Evolutionary conservation across 1,140 invertebrate genomes (phyloP), one percentile per base, ranked within the genome.

Genomic region (Papilio polytes): DNA sequence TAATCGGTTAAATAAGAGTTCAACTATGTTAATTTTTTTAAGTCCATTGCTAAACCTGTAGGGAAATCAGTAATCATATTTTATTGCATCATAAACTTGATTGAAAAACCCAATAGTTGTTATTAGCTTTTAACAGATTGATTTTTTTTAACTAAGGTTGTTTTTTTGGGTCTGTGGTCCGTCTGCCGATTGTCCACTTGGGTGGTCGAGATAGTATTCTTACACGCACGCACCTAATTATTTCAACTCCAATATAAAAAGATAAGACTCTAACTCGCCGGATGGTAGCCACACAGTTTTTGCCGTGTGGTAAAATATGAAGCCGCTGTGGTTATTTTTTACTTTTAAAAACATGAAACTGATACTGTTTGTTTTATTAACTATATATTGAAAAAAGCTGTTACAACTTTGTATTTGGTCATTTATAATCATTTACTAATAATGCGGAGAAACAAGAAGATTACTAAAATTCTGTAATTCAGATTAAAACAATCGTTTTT

Each of bases 151-250:
- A 63, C 9, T 63, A 63, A 26, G 22, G 59, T 63, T 63, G 59
- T 63, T 63, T 63, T 63, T 53, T 53, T 56, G 48, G n/a, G 46
- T 78, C 76, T 78, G 76, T 36, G 56, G 53, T 78, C 10, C 66
- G 85, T 85, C 84, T 76, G 74, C 81, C 76, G 82, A 78, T 81
- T 85, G 82, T 78, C 81, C 73, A 79, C 85, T 82, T 86, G 89
- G 89, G 89, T 91, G 89, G 89, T 84, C 87, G 78, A 81, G 77
- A 81, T 83, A 85, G 82, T 83, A 87, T 83, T 82, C 85, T 82
- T 86, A 87, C 87, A 87, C 84, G 86, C 84, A 87, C 88, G 85
- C 86, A 83, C 85, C 87, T 87, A 90, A 91, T 89, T 86, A 88
- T 87, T 84, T 82, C 81, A 83, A 83, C 80, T 82, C 82, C 84